These are phyloP conservation scores for Drosophila anceps DNA, from an alignment of 2,888 invertebrate genomes.

Conservation along the genomic window DNA sequence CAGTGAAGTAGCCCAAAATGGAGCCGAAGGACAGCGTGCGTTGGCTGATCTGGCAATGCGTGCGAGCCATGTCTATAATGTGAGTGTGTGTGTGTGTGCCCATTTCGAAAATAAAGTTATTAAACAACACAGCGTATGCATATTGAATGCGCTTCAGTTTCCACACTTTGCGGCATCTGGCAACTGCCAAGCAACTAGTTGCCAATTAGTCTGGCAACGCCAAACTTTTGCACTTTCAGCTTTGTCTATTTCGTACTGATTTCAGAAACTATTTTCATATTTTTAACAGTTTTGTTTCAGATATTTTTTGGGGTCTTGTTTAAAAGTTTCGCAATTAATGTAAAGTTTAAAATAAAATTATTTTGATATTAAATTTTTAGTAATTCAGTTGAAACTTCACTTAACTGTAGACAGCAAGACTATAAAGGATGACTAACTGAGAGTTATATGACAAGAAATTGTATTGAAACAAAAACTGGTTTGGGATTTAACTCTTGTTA, in stretches of 20 bases:
- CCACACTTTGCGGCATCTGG: conserved; percentile 15
- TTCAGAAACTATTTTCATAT: conserved; percentile 3
- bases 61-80: conserved; percentile 36
- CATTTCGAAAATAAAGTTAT: conserved; percentile 49
- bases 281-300: neutral
- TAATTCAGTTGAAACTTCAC: neutral
- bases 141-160: conserved; percentile 35
- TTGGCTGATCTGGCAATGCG: conserved; percentile 30
- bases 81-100: conserved; percentile 15
- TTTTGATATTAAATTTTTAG: neutral
- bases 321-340: neutral
- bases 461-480: neutral
- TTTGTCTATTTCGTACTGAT: neutral
- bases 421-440: neutral
- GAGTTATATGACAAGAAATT: neutral
- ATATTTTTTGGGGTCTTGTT: neutral
- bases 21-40: neutral
- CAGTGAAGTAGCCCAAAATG: conserved; percentile 39
- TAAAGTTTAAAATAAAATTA: neutral
- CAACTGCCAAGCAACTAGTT: conserved; percentile 15
- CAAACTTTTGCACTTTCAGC: conserved; percentile 1
- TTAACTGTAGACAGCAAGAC: too few relatives aligned
- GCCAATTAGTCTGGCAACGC: conserved; percentile 9
- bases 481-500: too few relatives aligned
- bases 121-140: conserved; percentile 49